Evolutionary conservation across 1,140 invertebrate genomes (phyloP), one percentile per base, ranked within the genome.

Genomic region (Trachymyrmex cornetzi): DNA sequence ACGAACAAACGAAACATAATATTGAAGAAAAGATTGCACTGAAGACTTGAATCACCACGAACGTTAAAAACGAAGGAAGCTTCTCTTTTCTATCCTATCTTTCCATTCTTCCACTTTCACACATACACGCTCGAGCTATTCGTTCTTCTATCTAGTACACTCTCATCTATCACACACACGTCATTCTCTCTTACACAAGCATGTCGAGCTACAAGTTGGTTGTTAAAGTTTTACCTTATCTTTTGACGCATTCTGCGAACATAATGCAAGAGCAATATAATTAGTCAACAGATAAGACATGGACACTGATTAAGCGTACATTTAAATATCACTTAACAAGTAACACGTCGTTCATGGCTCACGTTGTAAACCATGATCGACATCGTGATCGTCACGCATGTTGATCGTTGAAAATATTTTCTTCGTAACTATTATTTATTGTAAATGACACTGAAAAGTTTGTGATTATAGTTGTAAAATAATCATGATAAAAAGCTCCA

Each of bases 181-280:
- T 75, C 80, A 88, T 74, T 89, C 71, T 85, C 69, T 63, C 79
- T 63, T 84, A 88, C 22, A 9, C 82, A 63, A 57, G 79, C 89
- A 91, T 88, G 87, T 84, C 84, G 82, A 90, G 88, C 88, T 90
- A 91, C 88, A 89, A 87, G 87, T 93, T 89, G 82, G 79, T 87
- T 87, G 90, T 93, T 91, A 92, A 91, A 92, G 84, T 92, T 93
- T 95, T 95, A 95, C 94, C 94, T 94, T 95, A 91, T 94, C 93
- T 95, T 94, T 95, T 92, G 94, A 93, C 88, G 93, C 93, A 85
- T 92, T 95, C 94, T 95, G 94, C 94, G 91, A 94, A 94, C 92
- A 94, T 94, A 94, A 94, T 91, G 94, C 93, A 94, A 94, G 90
- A 94, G 93, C 92, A 93, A 92, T 72, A 94, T 93, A 85, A 94